A percentile compares a stretch with the other conserved stretches of the same genome.
Conservation (phyloP, 2,797 vertebrate genomes). For the Coracias cyanogaster region DNA sequence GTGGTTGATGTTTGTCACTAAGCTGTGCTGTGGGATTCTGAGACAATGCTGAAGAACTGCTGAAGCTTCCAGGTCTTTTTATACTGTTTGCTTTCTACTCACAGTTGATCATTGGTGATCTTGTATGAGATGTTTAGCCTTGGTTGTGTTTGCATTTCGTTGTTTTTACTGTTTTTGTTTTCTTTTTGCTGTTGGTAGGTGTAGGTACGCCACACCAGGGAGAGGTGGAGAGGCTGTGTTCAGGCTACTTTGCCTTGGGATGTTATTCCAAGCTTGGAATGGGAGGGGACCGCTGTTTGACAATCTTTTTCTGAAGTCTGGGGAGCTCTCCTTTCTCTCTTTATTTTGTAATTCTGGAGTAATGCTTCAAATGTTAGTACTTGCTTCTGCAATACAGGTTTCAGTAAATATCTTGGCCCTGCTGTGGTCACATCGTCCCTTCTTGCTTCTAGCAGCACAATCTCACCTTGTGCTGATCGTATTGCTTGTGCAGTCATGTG, state of each 20-base stretch:
- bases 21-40: background rate
- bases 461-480: background rate
- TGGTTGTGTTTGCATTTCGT: constrained; percentile 38
- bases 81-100: background rate
- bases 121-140: constrained; percentile 24
- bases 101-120: constrained; percentile 19
- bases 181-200: background rate
- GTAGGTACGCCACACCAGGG: background rate
- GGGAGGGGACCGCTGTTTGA: background rate
- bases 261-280: background rate
- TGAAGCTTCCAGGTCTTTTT: background rate
- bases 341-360: background rate
- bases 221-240: background rate
- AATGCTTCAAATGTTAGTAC: background rate
- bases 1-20: background rate
- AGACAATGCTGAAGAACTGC: background rate
- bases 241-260: background rate
- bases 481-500: background rate
- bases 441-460: background rate
- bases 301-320: background rate
- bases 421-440: background rate
- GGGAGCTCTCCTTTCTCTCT: background rate
- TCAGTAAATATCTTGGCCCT: background rate
- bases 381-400: background rate
- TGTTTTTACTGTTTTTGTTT: constrained; percentile 24